phyloP scores from a whole-genome alignment of 2,888 invertebrate genomes.

The Hemaris fuciformis region DNA sequence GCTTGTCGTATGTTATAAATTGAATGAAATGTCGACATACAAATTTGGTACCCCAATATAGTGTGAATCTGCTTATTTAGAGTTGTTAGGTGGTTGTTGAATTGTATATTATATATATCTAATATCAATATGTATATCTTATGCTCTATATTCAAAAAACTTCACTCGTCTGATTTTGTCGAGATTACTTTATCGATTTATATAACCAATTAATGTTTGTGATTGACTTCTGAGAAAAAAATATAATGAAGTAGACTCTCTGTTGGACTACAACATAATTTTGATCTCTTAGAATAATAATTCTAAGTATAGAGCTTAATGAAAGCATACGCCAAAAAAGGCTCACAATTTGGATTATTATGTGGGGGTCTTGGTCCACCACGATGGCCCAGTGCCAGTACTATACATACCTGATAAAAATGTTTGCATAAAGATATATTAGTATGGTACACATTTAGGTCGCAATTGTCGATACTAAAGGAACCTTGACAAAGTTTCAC shows the following conservation, averaged over 20 bases:
- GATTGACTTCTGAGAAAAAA: neutral
- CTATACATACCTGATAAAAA: too few relatives aligned
- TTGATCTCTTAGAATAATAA: too few relatives aligned
- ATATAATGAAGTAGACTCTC: too few relatives aligned
- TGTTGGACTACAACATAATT: too few relatives aligned
- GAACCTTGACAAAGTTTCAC: neutral
- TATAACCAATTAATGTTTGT: neutral
- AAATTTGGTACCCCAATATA: slow-evolving; percentile 22
- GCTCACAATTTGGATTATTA: too few relatives aligned
- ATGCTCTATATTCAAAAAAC: neutral
- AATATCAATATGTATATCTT: slow-evolving; percentile 4
- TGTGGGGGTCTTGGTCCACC: too few relatives aligned
- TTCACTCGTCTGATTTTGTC: neutral
- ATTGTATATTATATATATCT: slow-evolving; percentile 30
- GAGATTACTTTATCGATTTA: neutral
- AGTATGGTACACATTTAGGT: too few relatives aligned
- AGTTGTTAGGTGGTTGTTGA: slow-evolving; percentile 31
- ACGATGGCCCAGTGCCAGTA: too few relatives aligned
- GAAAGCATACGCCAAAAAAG: too few relatives aligned
- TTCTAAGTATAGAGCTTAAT: too few relatives aligned
- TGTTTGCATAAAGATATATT: too few relatives aligned
- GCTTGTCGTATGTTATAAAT: neutral
- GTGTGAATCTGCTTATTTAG: slow-evolving; percentile 30
- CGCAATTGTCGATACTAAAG: neutral
- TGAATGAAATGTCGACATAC: slow-evolving; percentile 20